A percentile compares a stretch with the other conserved stretches of the same genome.
Conservation (phyloP, 2,113 vertebrate species). For the Seriola quinqueradiata region DNA sequence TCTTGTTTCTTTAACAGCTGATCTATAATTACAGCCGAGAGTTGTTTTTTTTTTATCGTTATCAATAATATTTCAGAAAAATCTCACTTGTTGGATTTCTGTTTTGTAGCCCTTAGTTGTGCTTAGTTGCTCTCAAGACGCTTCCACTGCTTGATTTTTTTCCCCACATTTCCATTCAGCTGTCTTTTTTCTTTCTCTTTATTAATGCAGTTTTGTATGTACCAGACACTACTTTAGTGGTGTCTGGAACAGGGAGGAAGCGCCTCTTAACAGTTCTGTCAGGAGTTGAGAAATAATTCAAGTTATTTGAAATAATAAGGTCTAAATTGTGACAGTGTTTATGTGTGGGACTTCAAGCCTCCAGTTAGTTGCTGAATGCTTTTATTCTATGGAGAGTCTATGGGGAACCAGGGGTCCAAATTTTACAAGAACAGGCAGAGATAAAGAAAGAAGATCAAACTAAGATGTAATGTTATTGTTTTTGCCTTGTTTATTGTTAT, state of each 20-base stretch:
- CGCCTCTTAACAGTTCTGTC: too few relatives aligned
- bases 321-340: too few relatives aligned
- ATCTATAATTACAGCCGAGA: not conserved
- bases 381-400: too few relatives aligned
- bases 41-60: not conserved
- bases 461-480: too few relatives aligned
- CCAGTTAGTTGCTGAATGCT: too few relatives aligned
- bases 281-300: too few relatives aligned
- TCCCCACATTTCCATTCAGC: not conserved
- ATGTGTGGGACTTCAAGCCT: too few relatives aligned
- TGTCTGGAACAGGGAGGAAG: not conserved
- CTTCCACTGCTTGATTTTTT: not conserved
- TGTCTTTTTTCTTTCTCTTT: not conserved
- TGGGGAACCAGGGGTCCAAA: too few relatives aligned
- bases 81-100: not conserved
- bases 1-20: not conserved
- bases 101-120: not conserved
- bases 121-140: not conserved
- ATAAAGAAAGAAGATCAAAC: too few relatives aligned
- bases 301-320: too few relatives aligned
- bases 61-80: not conserved
- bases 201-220: not conserved
- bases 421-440: too few relatives aligned
- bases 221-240: not conserved
- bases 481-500: too few relatives aligned